These are phyloP conservation scores for Cryptus viduatorius DNA, from an alignment of 2,888 invertebrate genomes.

Conservation along the genomic window DNA sequence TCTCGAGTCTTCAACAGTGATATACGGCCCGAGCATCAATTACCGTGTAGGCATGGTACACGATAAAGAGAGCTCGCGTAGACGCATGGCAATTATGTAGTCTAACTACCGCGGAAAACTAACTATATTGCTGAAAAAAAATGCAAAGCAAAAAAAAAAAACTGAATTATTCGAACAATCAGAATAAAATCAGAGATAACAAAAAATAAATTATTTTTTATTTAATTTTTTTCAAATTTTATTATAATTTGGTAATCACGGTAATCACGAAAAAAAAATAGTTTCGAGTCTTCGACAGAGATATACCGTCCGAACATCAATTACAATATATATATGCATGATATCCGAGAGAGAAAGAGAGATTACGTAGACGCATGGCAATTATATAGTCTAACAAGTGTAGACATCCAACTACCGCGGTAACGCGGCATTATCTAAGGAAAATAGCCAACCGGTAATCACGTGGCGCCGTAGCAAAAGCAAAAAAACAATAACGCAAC, in stretches of 20 bases:
- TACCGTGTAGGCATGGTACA: constrained; percentile 7
- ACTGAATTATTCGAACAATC: too few species aligned
- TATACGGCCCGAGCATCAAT: constrained; percentile 33
- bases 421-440: too few species aligned
- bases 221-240: too few species aligned
- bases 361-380: constrained; percentile 4
- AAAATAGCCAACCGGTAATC: too few species aligned
- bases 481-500: too few species aligned
- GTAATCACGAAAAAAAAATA: too few species aligned
- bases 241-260: too few species aligned
- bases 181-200: too few species aligned
- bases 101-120: not conserved
- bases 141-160: not conserved
- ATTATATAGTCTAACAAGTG: not conserved
- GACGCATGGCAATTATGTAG: constrained; percentile 13
- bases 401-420: too few species aligned
- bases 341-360: not conserved
- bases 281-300: constrained; percentile 14
- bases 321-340: not conserved
- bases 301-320: constrained; percentile 22
- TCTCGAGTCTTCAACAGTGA: constrained; percentile 28
- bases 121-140: constrained; percentile 37
- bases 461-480: too few species aligned
- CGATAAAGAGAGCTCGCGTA: constrained; percentile 3
- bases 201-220: too few species aligned